phyloP scores from a whole-genome alignment of 30 jellyfish, hydroid and myxozoan genomes.

The Hydra vulgaris region DNA sequence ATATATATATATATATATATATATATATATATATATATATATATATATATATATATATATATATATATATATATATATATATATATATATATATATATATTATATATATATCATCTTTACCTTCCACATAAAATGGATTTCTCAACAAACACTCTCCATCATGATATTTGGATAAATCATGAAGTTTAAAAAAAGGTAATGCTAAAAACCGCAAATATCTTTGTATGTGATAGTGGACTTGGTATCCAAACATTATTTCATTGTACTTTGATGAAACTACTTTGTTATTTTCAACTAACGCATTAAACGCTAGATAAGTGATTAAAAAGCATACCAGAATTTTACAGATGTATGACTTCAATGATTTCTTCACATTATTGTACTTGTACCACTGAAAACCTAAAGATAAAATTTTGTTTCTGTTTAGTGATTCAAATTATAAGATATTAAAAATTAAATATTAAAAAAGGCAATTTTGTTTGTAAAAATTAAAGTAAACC shows the following conservation, averaged over 20 bases:
- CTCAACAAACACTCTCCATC: conserved; percentile 19
- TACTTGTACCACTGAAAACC: conserved; percentile 40
- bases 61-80: too few relatives aligned
- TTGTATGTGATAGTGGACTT: conserved; percentile 9
- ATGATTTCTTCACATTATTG: conserved; percentile 12
- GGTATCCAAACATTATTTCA: conserved; percentile 20
- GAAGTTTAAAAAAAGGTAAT: conserved; percentile 2
- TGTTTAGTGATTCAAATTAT: too few relatives aligned
- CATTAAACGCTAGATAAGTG: conserved; percentile 13
- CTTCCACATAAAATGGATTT: conserved; percentile 23
- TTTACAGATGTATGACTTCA: conserved; percentile 6
- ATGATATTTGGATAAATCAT: conserved; percentile 13
- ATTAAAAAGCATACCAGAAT: conserved; percentile 12
- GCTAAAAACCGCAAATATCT: conserved; percentile 8
- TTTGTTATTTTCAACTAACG: conserved; percentile 16
- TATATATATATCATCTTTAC: too few relatives aligned
- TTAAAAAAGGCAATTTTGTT: too few relatives aligned
- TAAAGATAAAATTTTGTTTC: background rate
- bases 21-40: too few relatives aligned
- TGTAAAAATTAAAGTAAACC: background rate
- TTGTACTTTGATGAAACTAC: background rate
- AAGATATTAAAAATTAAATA: too few relatives aligned
- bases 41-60: too few relatives aligned
- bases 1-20: too few relatives aligned
- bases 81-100: too few relatives aligned